Evolutionary conservation across 2,797 vertebrate species (phyloP).

Genomic region (Ctenopoma kingsleyae): DNA sequence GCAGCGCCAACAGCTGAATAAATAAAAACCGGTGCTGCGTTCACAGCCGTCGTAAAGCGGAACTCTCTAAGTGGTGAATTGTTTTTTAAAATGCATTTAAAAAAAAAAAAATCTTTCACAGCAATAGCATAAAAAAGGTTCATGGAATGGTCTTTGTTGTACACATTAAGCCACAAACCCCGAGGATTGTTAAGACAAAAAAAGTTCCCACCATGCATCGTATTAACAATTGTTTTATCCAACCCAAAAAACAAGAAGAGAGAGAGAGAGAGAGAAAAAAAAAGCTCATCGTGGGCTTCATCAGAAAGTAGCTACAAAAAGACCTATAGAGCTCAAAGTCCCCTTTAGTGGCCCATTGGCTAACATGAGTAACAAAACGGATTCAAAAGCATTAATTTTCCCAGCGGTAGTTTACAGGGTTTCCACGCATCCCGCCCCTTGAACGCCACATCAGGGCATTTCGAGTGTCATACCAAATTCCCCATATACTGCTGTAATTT

Average conservation of each 20-base stretch:
- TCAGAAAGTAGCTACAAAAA: not conserved
- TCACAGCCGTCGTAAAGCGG: constrained; percentile 20
- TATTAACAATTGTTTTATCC: not conserved
- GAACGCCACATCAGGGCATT: constrained; percentile 33
- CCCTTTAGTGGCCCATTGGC: not conserved
- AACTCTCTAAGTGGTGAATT: rapidly evolving
- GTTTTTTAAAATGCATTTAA: too few relatives aligned
- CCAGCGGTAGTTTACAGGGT: constrained; percentile 41
- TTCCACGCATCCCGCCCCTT: constrained; percentile 32
- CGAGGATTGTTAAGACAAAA: not conserved
- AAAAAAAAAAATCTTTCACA: too few relatives aligned
- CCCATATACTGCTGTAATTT: constrained; percentile 15
- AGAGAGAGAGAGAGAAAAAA: too few relatives aligned
- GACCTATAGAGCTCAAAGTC: not conserved
- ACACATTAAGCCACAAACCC: not conserved
- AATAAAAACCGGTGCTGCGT: constrained; percentile 27
- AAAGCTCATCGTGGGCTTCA: not conserved
- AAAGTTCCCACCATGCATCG: not conserved
- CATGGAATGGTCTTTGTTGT: not conserved
- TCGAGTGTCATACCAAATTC: constrained; percentile 46
- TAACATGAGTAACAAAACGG: not conserved
- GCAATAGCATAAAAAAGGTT: too few relatives aligned
- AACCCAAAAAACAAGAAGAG: too few relatives aligned
- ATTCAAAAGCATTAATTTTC: constrained; percentile 27
- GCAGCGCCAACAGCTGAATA: not conserved